Conservation (phyloP, 2,113 vertebrate genomes). For the Ia io region DNA sequence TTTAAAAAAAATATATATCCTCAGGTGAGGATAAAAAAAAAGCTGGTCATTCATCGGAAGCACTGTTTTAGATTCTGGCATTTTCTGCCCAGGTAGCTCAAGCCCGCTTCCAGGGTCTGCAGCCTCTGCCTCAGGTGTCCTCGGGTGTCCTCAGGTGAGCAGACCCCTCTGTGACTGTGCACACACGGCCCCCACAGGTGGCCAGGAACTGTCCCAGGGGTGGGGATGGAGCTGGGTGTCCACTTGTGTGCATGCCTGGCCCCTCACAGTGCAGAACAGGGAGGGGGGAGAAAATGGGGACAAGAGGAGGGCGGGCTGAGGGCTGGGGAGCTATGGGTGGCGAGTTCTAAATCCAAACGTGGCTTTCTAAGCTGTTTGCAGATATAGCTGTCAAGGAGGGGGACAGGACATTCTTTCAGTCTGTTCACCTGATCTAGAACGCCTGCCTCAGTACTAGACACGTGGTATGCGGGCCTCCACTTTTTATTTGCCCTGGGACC, state of each 20-base stretch:
- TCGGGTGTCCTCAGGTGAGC: fast-evolving
- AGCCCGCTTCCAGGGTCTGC: neutral
- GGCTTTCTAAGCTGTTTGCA: neutral
- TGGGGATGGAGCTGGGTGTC: neutral
- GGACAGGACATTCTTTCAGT: neutral
- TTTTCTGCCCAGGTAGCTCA: neutral
- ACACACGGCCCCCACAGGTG: neutral
- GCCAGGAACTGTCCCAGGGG: neutral
- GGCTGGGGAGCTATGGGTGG: neutral
- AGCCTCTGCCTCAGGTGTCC: neutral
- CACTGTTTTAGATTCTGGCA: neutral
- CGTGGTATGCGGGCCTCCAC: neutral
- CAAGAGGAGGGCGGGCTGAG: neutral
- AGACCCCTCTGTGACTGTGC: no score
- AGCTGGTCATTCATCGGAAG: neutral
- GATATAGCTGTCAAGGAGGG: neutral
- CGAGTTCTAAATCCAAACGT: neutral
- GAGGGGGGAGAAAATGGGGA: fast-evolving
- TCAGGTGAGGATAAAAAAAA: no score
- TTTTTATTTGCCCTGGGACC: neutral
- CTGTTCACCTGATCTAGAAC: neutral
- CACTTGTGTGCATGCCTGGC: neutral
- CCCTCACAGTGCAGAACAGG: neutral
- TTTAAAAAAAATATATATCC: no score
- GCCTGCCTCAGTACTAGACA: neutral